Conservation (phyloP, 1,140 invertebrate genomes). For the Magallana gigas region DNA sequence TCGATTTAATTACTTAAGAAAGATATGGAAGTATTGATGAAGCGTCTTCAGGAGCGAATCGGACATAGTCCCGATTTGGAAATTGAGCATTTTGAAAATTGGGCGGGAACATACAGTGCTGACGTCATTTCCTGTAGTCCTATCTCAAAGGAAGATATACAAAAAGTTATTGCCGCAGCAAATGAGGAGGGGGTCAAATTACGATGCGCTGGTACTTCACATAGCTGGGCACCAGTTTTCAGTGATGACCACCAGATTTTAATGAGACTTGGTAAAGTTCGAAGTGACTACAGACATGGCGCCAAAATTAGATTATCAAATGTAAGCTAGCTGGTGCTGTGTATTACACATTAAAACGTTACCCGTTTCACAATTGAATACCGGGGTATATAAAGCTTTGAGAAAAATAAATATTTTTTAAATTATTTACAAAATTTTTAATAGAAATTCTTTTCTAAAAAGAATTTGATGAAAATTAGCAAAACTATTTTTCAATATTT, state of each 20-base stretch:
- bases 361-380: no score
- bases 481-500: no score
- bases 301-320: slow-evolving; percentile 43
- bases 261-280: neutral
- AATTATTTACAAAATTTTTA: no score
- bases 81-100: slow-evolving; percentile 47
- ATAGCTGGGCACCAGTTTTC: slow-evolving; percentile 50
- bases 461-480: no score
- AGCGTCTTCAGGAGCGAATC: slow-evolving; percentile 15
- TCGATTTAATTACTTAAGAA: neutral
- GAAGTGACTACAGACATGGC: slow-evolving; percentile 40
- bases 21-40: neutral
- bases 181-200: neutral
- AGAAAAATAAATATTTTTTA: no score
- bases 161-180: neutral
- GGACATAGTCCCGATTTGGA: neutral
- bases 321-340: neutral
- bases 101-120: slow-evolving; percentile 21
- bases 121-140: slow-evolving; percentile 31
- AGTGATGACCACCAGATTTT: slow-evolving; percentile 13
- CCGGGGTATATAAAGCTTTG: no score
- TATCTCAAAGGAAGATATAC: slow-evolving; percentile 35
- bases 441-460: no score
- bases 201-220: slow-evolving; percentile 26
- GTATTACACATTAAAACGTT: no score